phyloP scores from a whole-genome alignment of 2,888 invertebrate genomes.

The Papilio protenor region DNA sequence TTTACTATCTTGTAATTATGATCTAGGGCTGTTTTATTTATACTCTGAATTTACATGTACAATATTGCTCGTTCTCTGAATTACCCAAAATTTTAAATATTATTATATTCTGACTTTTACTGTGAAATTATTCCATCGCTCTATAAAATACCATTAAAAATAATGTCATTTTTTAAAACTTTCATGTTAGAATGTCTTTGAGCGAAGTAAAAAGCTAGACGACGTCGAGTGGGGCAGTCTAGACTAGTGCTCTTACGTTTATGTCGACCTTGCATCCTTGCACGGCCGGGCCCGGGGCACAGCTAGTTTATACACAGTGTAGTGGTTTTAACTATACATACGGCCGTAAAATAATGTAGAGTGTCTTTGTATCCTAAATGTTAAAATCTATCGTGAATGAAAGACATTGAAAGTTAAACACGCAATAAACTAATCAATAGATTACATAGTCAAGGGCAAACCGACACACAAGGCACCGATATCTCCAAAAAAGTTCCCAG shows the following conservation, averaged over 20 bases:
- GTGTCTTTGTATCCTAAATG: too few relatives aligned
- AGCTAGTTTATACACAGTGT: neutral
- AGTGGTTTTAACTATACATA: conserved; percentile 11
- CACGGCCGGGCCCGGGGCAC: neutral
- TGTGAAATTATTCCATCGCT: too few relatives aligned
- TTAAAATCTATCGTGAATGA: neutral
- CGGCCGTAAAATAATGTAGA: neutral
- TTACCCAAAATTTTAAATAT: neutral
- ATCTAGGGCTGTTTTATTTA: neutral
- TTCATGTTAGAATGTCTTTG: conserved; percentile 15
- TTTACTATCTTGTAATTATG: neutral
- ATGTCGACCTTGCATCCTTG: conserved; percentile 36
- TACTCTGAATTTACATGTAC: neutral
- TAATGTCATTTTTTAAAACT: neutral
- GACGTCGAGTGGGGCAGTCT: conserved; percentile 38
- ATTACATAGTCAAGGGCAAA: conserved; percentile 39
- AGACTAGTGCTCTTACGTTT: conserved; percentile 33
- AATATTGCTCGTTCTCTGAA: neutral
- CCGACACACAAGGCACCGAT: conserved; percentile 31
- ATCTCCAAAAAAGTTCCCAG: conserved; percentile 26
- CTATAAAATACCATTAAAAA: neutral
- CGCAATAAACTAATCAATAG: conserved; percentile 36
- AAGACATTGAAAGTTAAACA: conserved; percentile 17
- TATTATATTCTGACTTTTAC: neutral
- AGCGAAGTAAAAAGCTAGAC: conserved; percentile 29